Evolutionary conservation across 2,113 vertebrate genomes (phyloP).

Genomic region (Scytalopus superciliaris): DNA sequence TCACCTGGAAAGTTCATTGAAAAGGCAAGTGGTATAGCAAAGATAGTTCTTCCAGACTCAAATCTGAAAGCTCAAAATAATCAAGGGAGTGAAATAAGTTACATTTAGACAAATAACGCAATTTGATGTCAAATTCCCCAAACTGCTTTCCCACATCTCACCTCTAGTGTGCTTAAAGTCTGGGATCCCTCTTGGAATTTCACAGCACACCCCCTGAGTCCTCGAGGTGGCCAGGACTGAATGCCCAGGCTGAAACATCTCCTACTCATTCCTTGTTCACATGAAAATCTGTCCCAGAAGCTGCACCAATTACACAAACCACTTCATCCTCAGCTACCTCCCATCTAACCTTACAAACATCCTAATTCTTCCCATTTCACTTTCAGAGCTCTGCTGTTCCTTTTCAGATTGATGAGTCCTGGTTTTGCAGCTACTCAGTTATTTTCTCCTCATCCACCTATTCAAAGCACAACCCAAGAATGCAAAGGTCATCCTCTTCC

Average conservation of each 20-base stretch:
- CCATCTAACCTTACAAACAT: not conserved
- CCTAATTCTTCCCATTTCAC: not conserved
- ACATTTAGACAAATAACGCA: not conserved
- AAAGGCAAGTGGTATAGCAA: not conserved
- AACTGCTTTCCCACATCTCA: not conserved
- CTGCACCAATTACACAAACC: not conserved
- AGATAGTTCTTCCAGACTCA: not conserved
- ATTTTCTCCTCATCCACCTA: not conserved
- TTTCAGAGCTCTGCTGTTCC: not conserved
- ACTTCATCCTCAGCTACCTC: not conserved
- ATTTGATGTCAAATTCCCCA: not conserved
- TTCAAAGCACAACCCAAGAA: not conserved
- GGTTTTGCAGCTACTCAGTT: not conserved
- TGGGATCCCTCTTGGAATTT: not conserved
- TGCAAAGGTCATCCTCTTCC: not conserved
- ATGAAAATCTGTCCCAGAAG: not conserved
- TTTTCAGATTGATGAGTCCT: not conserved
- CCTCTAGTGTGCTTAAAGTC: not conserved
- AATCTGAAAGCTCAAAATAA: not conserved
- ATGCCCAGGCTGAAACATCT: not conserved
- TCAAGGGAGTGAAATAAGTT: not conserved
- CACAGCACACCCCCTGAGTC: not conserved
- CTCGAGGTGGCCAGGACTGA: not conserved
- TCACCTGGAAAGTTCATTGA: constrained; percentile 48
- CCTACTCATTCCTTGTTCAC: not conserved